Evolutionary conservation across 2,113 vertebrate species (phyloP).

Genomic region (Sorex araneus): DNA sequence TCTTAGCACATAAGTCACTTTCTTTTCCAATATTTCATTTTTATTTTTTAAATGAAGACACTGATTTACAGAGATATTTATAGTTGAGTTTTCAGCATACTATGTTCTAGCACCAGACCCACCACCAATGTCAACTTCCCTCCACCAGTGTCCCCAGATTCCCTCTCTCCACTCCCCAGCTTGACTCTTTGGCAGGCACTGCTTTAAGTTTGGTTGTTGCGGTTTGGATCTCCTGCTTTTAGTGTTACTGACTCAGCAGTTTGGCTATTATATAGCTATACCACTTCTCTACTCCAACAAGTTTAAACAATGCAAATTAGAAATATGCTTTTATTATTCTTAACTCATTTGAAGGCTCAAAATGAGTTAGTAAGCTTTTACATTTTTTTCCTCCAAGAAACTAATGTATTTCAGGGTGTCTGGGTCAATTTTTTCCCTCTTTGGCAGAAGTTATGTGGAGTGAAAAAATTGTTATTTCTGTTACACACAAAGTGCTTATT

Average conservation of each 20-base stretch:
- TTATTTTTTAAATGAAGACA: no score
- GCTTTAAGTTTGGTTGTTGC: no score
- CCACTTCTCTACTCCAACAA: neutral
- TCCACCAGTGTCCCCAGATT: slow-evolving; percentile 41
- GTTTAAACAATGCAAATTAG: slow-evolving; percentile 9
- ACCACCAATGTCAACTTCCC: no score
- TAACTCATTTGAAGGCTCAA: slow-evolving; percentile 45
- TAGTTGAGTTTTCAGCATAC: no score
- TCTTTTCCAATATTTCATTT: no score
- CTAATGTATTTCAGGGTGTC: neutral
- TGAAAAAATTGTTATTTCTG: slow-evolving; percentile 41
- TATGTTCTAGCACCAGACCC: no score
- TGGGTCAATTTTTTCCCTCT: slow-evolving; percentile 33
- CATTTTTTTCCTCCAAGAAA: neutral
- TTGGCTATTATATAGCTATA: no score
- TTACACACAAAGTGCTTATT: neutral
- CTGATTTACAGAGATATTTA: no score
- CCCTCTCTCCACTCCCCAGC: no score
- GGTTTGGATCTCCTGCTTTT: no score
- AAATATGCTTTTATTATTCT: slow-evolving; percentile 53
- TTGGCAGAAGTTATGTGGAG: neutral
- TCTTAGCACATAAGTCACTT: slow-evolving; percentile 54
- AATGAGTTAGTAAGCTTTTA: slow-evolving; percentile 48
- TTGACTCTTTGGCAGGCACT: no score
- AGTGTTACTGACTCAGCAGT: no score